Evolutionary conservation across 92 coral and sea anemone genomes (phyloP).

Genomic region (Palythoa grandiflora): DNA sequence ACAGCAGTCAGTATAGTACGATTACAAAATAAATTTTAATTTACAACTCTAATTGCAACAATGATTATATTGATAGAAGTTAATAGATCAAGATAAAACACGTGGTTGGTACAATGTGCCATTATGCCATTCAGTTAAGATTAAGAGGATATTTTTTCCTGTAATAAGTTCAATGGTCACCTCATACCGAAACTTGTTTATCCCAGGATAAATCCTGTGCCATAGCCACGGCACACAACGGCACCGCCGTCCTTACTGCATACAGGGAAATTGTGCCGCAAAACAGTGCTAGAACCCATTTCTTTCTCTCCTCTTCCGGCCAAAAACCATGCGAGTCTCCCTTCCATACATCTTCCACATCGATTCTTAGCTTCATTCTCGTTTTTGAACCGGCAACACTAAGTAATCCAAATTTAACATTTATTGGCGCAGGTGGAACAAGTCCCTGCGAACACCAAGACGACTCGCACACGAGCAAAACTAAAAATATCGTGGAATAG

Average conservation of each 20-base stretch:
- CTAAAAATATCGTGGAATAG: not conserved
- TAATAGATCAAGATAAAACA: too few species aligned
- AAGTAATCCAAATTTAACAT: not conserved
- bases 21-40: too few species aligned
- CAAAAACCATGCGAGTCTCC: constrained; percentile 69
- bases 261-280: constrained; percentile 85
- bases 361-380: constrained; percentile 36
- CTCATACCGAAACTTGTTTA: constrained; percentile 91
- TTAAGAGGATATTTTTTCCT: not conserved
- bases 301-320: constrained; percentile 80
- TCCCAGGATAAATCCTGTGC: constrained; percentile 92
- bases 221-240: constrained; percentile 94
- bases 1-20: too few species aligned
- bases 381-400: not conserved
- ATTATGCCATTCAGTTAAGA: not conserved
- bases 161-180: not conserved
- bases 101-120: not conserved
- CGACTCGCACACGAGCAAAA: not conserved
- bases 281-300: constrained; percentile 89
- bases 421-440: not conserved
- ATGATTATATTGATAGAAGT: too few species aligned
- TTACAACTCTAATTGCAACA: too few species aligned
- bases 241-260: constrained; percentile 89
- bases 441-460: not conserved
- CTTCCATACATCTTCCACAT: constrained; percentile 41